Conservation (phyloP, 2,797 vertebrate genomes). For the Sebastes hubbsi region DNA sequence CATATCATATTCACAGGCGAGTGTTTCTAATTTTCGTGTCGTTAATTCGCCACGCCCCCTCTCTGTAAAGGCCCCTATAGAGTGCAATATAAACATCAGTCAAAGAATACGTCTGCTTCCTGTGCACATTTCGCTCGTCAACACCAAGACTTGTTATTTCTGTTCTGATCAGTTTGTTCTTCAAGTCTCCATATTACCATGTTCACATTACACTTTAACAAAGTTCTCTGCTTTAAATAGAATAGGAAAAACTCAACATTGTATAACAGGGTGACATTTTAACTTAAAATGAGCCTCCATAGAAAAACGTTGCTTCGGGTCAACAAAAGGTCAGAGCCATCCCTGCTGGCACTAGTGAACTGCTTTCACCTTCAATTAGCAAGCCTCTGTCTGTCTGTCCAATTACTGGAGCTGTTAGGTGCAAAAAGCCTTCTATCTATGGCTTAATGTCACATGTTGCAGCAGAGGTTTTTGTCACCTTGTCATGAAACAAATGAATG, state of each 20-base stretch:
- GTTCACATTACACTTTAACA: not conserved
- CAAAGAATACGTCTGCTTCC: not conserved
- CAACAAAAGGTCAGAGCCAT: not conserved
- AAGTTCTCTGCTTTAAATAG: not conserved
- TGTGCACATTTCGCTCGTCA: not conserved
- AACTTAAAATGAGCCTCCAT: not conserved
- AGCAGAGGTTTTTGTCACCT: not conserved
- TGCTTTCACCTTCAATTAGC: conserved; percentile 4
- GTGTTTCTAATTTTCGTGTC: too few species aligned
- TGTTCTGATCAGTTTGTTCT: not conserved
- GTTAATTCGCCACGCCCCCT: rapidly evolving
- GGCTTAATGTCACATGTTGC: not conserved
- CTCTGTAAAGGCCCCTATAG: too few species aligned
- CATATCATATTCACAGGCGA: too few species aligned
- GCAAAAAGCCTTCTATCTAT: not conserved
- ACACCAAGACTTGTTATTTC: rapidly evolving
- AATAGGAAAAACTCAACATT: not conserved
- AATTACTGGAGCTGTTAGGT: not conserved
- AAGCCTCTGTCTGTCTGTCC: not conserved
- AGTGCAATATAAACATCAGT: not conserved
- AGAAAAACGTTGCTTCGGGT: not conserved
- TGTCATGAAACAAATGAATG: not conserved
- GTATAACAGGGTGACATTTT: not conserved
- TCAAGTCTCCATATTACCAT: not conserved
- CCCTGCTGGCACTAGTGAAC: not conserved